Conservation (phyloP, 2,888 invertebrate genomes). For the Ormyrus rosae region DNA sequence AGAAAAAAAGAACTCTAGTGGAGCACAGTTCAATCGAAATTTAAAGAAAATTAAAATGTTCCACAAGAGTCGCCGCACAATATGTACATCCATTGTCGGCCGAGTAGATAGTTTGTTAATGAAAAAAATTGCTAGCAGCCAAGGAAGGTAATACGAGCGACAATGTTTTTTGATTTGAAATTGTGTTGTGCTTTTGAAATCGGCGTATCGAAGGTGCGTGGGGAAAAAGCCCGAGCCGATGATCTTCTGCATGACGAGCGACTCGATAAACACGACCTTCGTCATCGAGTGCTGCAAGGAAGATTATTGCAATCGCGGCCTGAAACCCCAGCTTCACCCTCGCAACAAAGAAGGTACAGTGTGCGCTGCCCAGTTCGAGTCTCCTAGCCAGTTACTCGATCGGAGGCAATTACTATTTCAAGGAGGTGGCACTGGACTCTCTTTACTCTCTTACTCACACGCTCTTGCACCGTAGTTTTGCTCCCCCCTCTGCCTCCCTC, state of each 20-base stretch:
- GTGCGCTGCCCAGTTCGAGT: constrained; percentile 11
- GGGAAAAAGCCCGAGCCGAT: constrained; percentile 86
- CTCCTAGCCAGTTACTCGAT: not conserved
- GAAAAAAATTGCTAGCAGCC: constrained; percentile 21
- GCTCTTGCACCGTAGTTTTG: not conserved
- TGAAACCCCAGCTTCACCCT: constrained; percentile 83
- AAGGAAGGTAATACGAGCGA: constrained; percentile 17
- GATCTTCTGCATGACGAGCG: constrained; percentile 88
- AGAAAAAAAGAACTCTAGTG: constrained; percentile 35
- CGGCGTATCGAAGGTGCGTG: constrained; percentile 85
- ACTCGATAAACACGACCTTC: constrained; percentile 85
- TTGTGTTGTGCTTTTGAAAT: constrained; percentile 71
- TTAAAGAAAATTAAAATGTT: not conserved
- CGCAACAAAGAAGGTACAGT: constrained; percentile 81
- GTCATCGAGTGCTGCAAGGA: constrained; percentile 89
- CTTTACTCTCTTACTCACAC: constrained; percentile 42
- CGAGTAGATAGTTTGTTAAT: not conserved
- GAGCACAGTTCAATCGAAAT: not conserved
- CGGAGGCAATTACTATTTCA: constrained; percentile 47
- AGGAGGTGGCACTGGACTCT: constrained; percentile 59
- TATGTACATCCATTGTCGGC: not conserved
- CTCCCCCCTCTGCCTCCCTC: not conserved
- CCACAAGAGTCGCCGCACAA: constrained; percentile 28
- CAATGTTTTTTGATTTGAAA: constrained; percentile 54
- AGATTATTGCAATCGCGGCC: constrained; percentile 86